Evolutionary conservation across 2,888 invertebrate species (phyloP).

Genomic region (Drosophila anomalata): DNA sequence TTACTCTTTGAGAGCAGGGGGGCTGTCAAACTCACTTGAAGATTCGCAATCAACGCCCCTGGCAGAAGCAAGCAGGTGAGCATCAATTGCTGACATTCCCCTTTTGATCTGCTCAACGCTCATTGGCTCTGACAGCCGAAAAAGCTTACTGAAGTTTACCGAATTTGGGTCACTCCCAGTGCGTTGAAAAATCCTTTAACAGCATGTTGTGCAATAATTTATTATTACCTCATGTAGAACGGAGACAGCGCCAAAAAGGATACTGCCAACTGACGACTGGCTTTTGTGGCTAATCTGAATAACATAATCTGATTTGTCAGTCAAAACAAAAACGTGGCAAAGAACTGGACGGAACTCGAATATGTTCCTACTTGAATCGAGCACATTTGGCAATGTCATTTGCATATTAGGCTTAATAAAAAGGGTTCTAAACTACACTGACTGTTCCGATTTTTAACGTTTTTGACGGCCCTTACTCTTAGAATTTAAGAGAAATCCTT

Average conservation of each 20-base stretch:
- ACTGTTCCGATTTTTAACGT: background rate
- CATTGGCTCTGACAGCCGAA: slow-evolving; percentile 49
- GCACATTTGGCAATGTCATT: slow-evolving; percentile 40
- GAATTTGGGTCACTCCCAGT: slow-evolving; percentile 42
- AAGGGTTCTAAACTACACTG: slow-evolving; percentile 19
- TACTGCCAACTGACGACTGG: slow-evolving; percentile 42
- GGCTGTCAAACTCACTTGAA: slow-evolving; percentile 45
- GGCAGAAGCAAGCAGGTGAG: slow-evolving; percentile 37
- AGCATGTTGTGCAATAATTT: slow-evolving; percentile 39
- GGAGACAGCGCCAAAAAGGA: slow-evolving; percentile 23
- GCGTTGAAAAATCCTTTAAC: slow-evolving; percentile 20
- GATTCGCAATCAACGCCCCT: slow-evolving; percentile 54
- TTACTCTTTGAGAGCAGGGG: background rate
- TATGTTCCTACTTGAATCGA: slow-evolving; percentile 41
- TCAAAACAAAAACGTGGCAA: slow-evolving; percentile 20
- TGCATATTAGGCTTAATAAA: slow-evolving; percentile 42
- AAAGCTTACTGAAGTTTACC: slow-evolving; percentile 36
- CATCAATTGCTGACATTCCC: slow-evolving; percentile 56
- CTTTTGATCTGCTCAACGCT: slow-evolving; percentile 61
- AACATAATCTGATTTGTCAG: slow-evolving; percentile 48
- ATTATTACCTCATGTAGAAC: slow-evolving; percentile 22
- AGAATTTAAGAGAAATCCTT: background rate
- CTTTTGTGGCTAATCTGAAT: slow-evolving; percentile 53
- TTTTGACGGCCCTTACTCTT: background rate
- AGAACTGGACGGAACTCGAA: slow-evolving; percentile 23